These are phyloP conservation scores for Nemotelus nigrinus DNA, from an alignment of 2,888 invertebrate genomes.

Conservation along the genomic window DNA sequence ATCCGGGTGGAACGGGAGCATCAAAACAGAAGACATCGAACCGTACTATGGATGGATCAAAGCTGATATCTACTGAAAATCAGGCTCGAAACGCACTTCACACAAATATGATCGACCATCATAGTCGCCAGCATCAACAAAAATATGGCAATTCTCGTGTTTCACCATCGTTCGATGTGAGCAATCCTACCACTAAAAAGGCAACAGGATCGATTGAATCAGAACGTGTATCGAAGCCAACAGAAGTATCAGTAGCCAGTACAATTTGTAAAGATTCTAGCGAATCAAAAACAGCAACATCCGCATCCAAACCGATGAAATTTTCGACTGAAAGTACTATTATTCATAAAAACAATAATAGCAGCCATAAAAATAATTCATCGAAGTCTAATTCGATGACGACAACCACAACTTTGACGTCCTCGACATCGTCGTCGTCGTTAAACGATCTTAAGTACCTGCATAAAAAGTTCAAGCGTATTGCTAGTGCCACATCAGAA, in stretches of 20 bases:
- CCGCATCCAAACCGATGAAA: constrained; percentile 5
- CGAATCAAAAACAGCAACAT: background rate
- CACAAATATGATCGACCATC: constrained; percentile 28
- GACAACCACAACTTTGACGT: constrained; percentile 35
- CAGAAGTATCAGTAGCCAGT: background rate
- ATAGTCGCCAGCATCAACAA: constrained; percentile 42
- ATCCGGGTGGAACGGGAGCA: constrained; percentile 57
- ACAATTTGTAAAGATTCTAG: background rate
- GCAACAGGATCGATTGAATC: constrained; percentile 1
- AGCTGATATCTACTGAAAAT: constrained; percentile 46
- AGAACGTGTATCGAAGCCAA: constrained; percentile 2
- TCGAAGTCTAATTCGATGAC: constrained; percentile 37
- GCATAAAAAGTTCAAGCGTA: constrained; percentile 93
- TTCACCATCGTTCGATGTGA: constrained; percentile 5
- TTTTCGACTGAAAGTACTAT: constrained; percentile 43
- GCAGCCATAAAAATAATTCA: constrained; percentile 45
- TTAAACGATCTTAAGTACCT: constrained; percentile 79
- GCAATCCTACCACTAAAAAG: background rate
- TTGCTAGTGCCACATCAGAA: constrained; percentile 70
- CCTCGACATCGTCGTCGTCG: constrained; percentile 52
- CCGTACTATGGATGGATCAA: constrained; percentile 61
- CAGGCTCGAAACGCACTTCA: constrained; percentile 23
- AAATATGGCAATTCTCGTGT: constrained; percentile 38
- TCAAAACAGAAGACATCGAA: constrained; percentile 50
- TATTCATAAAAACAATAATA: constrained; percentile 49